Evolutionary conservation across 30 jellyfish, hydroid and myxozoan species (phyloP), one percentile per base, ranked within the genome.

Genomic region (Aurelia aurita complex sp. Pacific): DNA sequence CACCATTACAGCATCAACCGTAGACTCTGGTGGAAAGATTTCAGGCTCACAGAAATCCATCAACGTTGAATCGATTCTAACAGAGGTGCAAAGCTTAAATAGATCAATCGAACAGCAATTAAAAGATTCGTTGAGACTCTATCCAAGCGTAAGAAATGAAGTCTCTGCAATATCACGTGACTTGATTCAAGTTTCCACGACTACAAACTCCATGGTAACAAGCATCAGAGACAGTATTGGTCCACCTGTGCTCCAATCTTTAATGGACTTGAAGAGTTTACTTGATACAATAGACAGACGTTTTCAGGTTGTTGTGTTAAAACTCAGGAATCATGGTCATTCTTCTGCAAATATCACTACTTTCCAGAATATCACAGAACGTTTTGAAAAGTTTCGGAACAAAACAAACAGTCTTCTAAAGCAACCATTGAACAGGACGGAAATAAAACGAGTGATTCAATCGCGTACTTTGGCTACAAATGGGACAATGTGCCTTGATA

Each of bases 401-500:
- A 38, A 29, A 54, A 19, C 64, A 16, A 75, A 59, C 42, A 53
- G 60, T 19, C 6, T 67, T 7, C 60, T 66, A 17, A 43, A 43
- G 6, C 50, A 15, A 53, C 89, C 78, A 2, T 40, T 79, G 12
- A 46, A 79, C n/a, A 53, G 89, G 40, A 33, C 62, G 35, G 19
- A 43, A 2, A 67, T 51, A 11, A 19, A 74, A 9, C 1, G 80
- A 66, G 5, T 12, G 3, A 40, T 79, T 33, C 13, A 5, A 4
- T 1, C 73, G 12, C 70, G 73, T 42, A n/a, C 80, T 10, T 10
- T 85, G 23, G 19, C 67, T 38, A 46, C 76, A 4, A 51, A 63
- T 35, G 94, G 94, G 9, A 76, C 66, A 6, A 61, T 85, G 34
- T 85, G 94, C 71, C 33, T 85, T 34, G 82, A 67, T 14, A 76